Base-by-base conservation (phyloP, 2,797 vertebrate genomes). In the Hoplostethus atlanticus region DNA sequence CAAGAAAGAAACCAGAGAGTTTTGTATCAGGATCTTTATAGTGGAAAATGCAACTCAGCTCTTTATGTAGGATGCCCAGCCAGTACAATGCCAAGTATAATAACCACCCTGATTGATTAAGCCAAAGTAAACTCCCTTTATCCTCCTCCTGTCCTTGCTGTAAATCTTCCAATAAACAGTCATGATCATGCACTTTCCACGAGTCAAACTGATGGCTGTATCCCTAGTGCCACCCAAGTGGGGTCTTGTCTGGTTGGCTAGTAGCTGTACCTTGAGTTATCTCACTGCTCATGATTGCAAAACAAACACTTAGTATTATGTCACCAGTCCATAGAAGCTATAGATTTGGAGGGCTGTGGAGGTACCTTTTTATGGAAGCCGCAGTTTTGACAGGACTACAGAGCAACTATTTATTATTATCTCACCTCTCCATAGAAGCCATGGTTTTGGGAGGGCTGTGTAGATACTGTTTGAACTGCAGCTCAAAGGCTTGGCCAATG, bases 391-490 rank as follows among this genome's bases (percentile, higher is more conserved):
- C 11, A 44, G 13, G 13, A 25, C 21, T n/a, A 1, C 21, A 53
- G 25, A 53, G 25, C 2, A 28, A 12, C 6, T 28, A 28, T 60
- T 12, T 44, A 3, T 38, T 40, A 17, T 16, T 12, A 16, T 6
- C 84, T 88, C 90, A 99, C 98, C 97, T 97, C 71, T 99, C 97
- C 0, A 91, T 81, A 2, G 96, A 94, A 2, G 92, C 83, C 67
- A 93, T 93, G 64, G 91, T 94, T 92, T 96, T 96, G 54, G 97
- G 96, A 6, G 98, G 97, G 77, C 96, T 99, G 92, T 99, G 97
- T 3, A 99, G 94, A 76, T 98, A 98, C 89, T 99, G 97, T 81
- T 97, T 99, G 92, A 99, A 99, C 88, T 98, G 97, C 73, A 99
- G 94, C 92, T 99, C 98, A 0, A 99, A 99, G 74, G 98, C 98